Evolutionary conservation across 2,888 invertebrate species (phyloP).

Genomic region (Dynastes hyllus): DNA sequence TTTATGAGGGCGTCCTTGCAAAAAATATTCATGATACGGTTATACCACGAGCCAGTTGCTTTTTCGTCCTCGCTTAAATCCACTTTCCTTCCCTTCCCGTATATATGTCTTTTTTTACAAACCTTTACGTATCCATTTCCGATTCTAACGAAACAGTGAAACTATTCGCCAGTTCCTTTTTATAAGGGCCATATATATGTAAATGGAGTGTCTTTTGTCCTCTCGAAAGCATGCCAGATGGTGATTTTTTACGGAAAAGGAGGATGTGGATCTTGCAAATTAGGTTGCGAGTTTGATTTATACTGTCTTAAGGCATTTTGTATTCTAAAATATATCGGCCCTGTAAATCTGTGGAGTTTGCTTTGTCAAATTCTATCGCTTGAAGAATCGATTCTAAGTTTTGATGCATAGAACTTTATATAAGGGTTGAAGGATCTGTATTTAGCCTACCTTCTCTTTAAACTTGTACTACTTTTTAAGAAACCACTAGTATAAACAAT

Average conservation of each 20-base stretch:
- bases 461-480: no score
- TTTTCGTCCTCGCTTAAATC: constrained; percentile 36
- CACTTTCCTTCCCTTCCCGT: constrained; percentile 20
- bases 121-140: constrained; percentile 48
- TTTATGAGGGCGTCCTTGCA: constrained; percentile 27
- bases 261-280: constrained; percentile 41
- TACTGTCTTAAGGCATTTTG: constrained; percentile 20
- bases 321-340: constrained; percentile 31
- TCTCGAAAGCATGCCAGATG: constrained; percentile 27
- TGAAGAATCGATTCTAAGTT: not conserved
- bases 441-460: no score
- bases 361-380: constrained; percentile 11
- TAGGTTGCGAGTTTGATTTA: constrained; percentile 42
- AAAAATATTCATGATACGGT: constrained; percentile 47
- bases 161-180: constrained; percentile 43
- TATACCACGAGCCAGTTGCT: constrained; percentile 31
- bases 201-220: constrained; percentile 47
- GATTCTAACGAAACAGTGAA: constrained; percentile 47
- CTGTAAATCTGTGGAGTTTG: constrained; percentile 7
- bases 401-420: not conserved
- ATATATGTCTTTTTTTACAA: constrained; percentile 40
- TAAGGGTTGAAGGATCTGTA: not conserved
- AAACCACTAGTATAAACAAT: no score
- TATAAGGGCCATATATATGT: constrained; percentile 47
- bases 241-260: constrained; percentile 39